phyloP scores from a whole-genome alignment of 2,113 vertebrate species.

The Apteryx mantelli region DNA sequence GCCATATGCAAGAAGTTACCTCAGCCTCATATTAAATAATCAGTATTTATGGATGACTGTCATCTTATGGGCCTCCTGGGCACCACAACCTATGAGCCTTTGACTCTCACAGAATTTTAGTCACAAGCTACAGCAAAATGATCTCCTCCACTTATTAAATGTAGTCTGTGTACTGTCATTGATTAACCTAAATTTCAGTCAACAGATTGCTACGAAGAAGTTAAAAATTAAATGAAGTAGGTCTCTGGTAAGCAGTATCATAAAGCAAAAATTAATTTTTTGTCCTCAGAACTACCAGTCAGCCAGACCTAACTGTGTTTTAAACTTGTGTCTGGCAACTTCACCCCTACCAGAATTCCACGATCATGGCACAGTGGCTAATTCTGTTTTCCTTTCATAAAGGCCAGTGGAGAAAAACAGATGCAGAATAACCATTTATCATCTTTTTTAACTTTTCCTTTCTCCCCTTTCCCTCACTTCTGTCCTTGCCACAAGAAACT shows the following conservation, averaged over 20 bases:
- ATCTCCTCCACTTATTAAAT: background rate
- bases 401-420: background rate
- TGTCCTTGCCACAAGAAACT: background rate
- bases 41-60: background rate
- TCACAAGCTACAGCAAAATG: background rate
- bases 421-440: background rate
- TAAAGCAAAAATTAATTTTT: background rate
- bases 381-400: background rate
- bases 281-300: background rate
- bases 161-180: no score
- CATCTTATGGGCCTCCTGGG: background rate
- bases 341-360: background rate
- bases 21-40: background rate
- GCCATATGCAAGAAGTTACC: accelerated
- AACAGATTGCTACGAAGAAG: background rate
- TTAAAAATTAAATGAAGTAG: background rate
- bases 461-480: background rate
- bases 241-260: background rate
- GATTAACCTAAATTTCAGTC: background rate
- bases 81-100: background rate
- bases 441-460: background rate
- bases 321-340: background rate
- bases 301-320: background rate
- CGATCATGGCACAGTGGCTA: background rate
- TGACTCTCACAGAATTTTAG: background rate